Evolutionary conservation across 1,140 invertebrate genomes (phyloP), one percentile per base, ranked within the genome.

Genomic region (Choristoneura fumiferana): DNA sequence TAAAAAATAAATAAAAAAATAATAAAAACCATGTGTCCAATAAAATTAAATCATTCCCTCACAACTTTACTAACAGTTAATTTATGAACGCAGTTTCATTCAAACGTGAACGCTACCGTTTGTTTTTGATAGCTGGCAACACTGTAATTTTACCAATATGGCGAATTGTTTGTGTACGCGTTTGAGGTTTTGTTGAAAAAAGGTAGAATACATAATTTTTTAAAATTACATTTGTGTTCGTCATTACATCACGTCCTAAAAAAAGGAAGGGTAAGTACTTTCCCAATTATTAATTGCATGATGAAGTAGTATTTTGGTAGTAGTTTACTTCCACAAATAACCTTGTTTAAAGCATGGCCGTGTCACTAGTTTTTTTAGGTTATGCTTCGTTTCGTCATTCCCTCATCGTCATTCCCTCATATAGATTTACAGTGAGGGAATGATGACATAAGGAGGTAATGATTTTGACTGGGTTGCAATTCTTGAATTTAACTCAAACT

Each of bases 311-410:
- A 56, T n/a, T 62, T 66, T 62, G 60, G 54, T 54, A 60, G 64
- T 60, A 29, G n/a, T 54, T 12, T 8, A 1, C 1, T 54, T 54
- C 22, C 1, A n/a, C 17, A 54, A n/a, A 54, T 29, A 33, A 45
- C 4, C 14, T 15, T 9, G 4, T 33, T 34, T 4, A 33, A 35
- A 54, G 22, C 6, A 29, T 3, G 22, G 22, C 62, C 59, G 55
- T 60, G 61, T 63, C 34, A 58, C 58, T 49, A 61, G 62, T 64
- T 8, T 10, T 68, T 64, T 39, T 33, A 14, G 59, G n/a, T 64
- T 64, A 62, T 60, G 54, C 39, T 69, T 58, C 53, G 49, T 63
- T 63, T 63, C 52, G 60, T 69, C 67, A 69, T 69, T 66, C 60
- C 63, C 63, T 65, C 63, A 62, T 45, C 53, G 58, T 63, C 61